phyloP scores from a whole-genome alignment of 2,888 invertebrate genomes.

The Andrena chrysosceles region DNA sequence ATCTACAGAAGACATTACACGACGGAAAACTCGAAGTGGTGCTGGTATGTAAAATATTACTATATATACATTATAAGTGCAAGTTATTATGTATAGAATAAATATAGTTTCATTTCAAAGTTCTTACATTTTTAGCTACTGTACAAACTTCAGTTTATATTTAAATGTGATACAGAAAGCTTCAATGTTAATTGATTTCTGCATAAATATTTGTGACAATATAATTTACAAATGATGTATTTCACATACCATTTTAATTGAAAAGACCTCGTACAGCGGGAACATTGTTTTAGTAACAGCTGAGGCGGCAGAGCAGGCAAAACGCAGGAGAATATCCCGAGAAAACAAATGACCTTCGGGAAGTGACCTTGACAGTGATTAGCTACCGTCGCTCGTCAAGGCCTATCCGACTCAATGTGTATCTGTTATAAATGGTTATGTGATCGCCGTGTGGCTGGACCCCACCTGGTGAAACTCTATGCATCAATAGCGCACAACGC shows the following conservation, averaged over 20 bases:
- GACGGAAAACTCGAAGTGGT: constrained; percentile 84
- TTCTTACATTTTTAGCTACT: not conserved
- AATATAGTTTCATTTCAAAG: constrained; percentile 15
- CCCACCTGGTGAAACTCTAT: constrained; percentile 83
- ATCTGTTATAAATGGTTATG: constrained; percentile 80
- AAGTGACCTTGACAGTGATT: constrained; percentile 85
- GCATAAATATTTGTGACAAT: constrained; percentile 28
- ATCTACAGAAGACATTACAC: constrained; percentile 83
- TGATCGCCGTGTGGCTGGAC: constrained; percentile 84
- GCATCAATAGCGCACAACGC: constrained; percentile 82
- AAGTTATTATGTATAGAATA: constrained; percentile 17
- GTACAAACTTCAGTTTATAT: not conserved
- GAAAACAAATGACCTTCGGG: constrained; percentile 91
- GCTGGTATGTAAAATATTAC: constrained; percentile 81
- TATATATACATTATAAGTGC: constrained; percentile 14
- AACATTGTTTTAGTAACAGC: constrained; percentile 85
- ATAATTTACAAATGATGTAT: constrained; percentile 39
- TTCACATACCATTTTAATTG: constrained; percentile 78
- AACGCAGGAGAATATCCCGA: constrained; percentile 89
- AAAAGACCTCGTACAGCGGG: constrained; percentile 84
- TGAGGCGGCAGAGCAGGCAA: constrained; percentile 84
- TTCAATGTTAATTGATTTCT: constrained; percentile 17
- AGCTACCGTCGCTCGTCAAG: constrained; percentile 85
- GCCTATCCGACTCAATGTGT: constrained; percentile 81
- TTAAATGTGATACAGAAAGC: constrained; percentile 6